These are phyloP conservation scores for Palaemon carinicauda DNA, from an alignment of 1,140 invertebrate species.

Conservation along the genomic window DNA sequence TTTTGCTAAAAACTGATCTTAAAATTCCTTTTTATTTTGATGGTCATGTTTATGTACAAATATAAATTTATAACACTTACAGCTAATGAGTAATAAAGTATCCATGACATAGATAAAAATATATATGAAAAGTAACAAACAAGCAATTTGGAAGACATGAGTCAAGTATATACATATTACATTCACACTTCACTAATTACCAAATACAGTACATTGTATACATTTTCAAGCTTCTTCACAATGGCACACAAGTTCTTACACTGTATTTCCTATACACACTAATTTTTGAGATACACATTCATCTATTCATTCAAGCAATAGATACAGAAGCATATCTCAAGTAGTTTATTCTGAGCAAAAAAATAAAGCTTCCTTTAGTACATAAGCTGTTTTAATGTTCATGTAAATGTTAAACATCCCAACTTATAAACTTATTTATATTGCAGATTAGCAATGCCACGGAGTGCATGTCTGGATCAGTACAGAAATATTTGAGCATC, in stretches of 20 bases:
- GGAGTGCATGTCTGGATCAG: not conserved
- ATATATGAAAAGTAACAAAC: too few species aligned
- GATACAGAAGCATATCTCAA: slow-evolving; percentile 5
- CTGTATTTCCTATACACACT: not conserved
- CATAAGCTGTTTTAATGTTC: not conserved
- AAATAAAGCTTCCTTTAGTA: slow-evolving; percentile 15
- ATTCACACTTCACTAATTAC: not conserved
- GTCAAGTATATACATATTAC: not conserved
- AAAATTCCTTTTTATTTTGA: too few species aligned
- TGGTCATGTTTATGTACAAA: too few species aligned
- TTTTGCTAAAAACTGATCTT: too few species aligned
- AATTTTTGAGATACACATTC: slow-evolving; percentile 1
- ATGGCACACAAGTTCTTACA: slow-evolving; percentile 27
- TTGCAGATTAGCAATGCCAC: not conserved
- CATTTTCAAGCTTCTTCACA: slow-evolving; percentile 7
- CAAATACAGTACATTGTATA: not conserved
- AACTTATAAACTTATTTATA: not conserved
- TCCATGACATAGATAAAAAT: too few species aligned
- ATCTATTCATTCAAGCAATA: slow-evolving; percentile 23
- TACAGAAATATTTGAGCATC: not conserved
- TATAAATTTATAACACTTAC: too few species aligned
- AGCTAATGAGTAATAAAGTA: too few species aligned
- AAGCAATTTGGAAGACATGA: not conserved
- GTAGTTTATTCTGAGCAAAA: slow-evolving; percentile 9
- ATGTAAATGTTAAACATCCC: not conserved